Base-by-base conservation (phyloP, 2,113 vertebrate genomes). In the Oncorhynchus nerka region DNA sequence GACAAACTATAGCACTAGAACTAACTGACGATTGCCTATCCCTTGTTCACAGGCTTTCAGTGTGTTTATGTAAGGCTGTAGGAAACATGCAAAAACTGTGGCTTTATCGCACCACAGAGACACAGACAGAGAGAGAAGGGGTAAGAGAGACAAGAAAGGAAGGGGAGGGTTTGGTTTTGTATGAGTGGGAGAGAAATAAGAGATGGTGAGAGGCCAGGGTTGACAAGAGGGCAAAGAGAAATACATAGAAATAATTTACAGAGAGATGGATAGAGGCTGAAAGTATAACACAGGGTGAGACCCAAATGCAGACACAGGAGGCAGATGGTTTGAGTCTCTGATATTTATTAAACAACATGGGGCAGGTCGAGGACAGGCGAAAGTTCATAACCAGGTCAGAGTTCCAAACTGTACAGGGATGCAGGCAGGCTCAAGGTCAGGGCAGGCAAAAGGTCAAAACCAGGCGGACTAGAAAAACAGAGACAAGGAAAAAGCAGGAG, bases 1-100 rank as follows among this genome's bases (percentile, higher is more conserved):
- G 64, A 12, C 39, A 66, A 12, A 5, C 4, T 20, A 20, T 20
- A 57, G 1, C 13, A 19, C 51, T 57, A 4, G 51, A 4, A 64
- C 22, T 64, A 64, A 68, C 28, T 70, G 83, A 34, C 70, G 20
- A 26, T 78, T 74, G 70, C 71, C 87, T 83, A 82, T 87, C 80
- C 74, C 0, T 68, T 32, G 39, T 67, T 59, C 82, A 84, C 68
- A 83, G 68, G 76, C 65, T 28, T 6, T 68, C 75, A 75, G 9
- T 80, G 62, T 57, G 55, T 55, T 5, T 2, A 71, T 68, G 12
- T 19, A n/a, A 75, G 24, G 20, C 6, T 71, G 68, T 11, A 15
- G 69, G 12, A 15, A 34, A 49, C 57, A 45, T 76, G 73, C n/a
- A 51, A 26, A 66, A 2, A 68, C 57, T 62, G 8, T 13, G 19